Evolutionary conservation across 1,140 invertebrate species (phyloP), one percentile per base, ranked within the genome.

Genomic region (Cydia splendana): DNA sequence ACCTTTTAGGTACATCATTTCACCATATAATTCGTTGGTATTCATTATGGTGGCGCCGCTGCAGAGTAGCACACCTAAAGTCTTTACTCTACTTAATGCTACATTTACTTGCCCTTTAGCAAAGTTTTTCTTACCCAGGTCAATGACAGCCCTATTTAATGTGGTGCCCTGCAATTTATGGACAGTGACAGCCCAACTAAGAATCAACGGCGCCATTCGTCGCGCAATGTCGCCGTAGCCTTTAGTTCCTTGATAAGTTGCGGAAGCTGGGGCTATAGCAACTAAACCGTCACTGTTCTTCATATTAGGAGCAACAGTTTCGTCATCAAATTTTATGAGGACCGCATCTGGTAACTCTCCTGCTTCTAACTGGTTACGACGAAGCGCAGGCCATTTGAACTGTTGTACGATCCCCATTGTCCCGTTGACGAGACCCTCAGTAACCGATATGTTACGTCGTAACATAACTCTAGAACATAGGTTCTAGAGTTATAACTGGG

Each of bases 101-200:
- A 9, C 38, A 42, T 42, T 2, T 42, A 42, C 45, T 38, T 75
- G 42, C 76, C 78, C n/a, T 83, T 76, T 74, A 82, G 88, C n/a
- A 78, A 81, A 18, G 5, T 88, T 79, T 86, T 89, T 79, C 85
- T 87, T 78, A 86, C 87, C 5, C 80, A 77, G 24, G 86, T 84
- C 28, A 85, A 81, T 73, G 81, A 81, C 42, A 81, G 76, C 20
- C 78, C 78, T 69, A 86, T 78, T 81, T 89, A 89, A 10, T 82
- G 28, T 38, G 80, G 75, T 75, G 2, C 65, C 65, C 69, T 85
- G 84, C 65, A 84, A 76, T 69, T 85, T 84, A 65, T 85, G 82
- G 9, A 85, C 81, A 2, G 84, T 85, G 0, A 69, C 77, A 6
- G 81, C 82, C 81, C 80, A 83, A 28, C 73, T 78, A 20, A 85